Conservation (phyloP, 2,888 invertebrate genomes). For the Lasiommata megera region DNA sequence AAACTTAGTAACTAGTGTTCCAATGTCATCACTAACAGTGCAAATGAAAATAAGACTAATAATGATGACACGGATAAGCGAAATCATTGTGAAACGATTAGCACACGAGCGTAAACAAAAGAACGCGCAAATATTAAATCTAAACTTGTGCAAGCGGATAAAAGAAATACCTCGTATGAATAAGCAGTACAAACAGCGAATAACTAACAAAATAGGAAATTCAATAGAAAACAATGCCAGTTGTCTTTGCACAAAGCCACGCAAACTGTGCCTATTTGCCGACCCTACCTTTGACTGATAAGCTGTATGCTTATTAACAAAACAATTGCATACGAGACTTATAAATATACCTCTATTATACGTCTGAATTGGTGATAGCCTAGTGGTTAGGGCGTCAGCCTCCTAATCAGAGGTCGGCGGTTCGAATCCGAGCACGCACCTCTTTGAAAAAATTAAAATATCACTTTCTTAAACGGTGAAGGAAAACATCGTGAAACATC, state of each 20-base stretch:
- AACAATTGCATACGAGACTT: slow-evolving; percentile 11
- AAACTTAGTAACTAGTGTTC: too few species aligned
- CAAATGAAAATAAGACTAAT: not conserved
- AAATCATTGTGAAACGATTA: slow-evolving; percentile 3
- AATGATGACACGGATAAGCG: not conserved
- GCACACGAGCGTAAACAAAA: slow-evolving; percentile 7
- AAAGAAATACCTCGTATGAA: slow-evolving; percentile 18
- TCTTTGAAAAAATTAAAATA: too few species aligned
- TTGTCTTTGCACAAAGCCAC: slow-evolving; percentile 32
- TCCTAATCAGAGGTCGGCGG: too few species aligned
- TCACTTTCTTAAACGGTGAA: too few species aligned
- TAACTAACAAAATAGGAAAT: slow-evolving; percentile 29
- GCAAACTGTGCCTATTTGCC: slow-evolving; percentile 49
- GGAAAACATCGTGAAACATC: too few species aligned
- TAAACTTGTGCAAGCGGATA: slow-evolving; percentile 17
- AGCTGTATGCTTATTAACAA: slow-evolving; percentile 34
- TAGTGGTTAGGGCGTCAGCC: too few species aligned
- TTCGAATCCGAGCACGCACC: too few species aligned
- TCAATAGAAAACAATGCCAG: slow-evolving; percentile 38
- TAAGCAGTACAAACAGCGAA: slow-evolving; percentile 20
- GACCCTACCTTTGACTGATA: slow-evolving; percentile 75
- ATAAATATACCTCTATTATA: slow-evolving; percentile 14
- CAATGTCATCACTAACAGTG: not conserved
- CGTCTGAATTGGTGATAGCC: too few species aligned
- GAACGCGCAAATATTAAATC: slow-evolving; percentile 10